phyloP scores from a whole-genome alignment of 1,140 invertebrate genomes.

The Zaprionus capensis region DNA sequence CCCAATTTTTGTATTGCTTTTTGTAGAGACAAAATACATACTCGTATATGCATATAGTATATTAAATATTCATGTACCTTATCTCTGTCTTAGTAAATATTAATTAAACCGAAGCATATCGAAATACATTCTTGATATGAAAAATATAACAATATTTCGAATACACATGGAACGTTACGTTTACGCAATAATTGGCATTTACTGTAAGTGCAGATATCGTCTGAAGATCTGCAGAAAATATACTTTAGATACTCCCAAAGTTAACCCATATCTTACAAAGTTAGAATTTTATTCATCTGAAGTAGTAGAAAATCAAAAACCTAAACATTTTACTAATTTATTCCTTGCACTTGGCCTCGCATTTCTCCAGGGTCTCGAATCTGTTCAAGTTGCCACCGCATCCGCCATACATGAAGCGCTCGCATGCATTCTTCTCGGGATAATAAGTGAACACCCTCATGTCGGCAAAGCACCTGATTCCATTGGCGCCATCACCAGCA shows the following conservation, averaged over 20 bases:
- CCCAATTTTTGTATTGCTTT: neutral
- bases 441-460: constrained; percentile 92
- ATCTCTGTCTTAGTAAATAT: neutral
- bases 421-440: constrained; percentile 88
- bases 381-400: constrained; percentile 95
- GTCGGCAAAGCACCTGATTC: constrained; percentile 56
- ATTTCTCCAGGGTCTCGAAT: constrained; percentile 85
- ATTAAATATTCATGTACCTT: neutral
- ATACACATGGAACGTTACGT: too few relatives aligned
- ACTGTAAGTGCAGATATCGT: neutral
- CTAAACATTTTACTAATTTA: too few relatives aligned
- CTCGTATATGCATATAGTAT: neutral
- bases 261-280: neutral
- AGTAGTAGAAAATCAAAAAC: too few relatives aligned
- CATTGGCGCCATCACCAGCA: constrained; percentile 52
- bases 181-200: neutral
- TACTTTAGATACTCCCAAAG: neutral
- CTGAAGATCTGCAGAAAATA: neutral
- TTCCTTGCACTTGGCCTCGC: constrained; percentile 57
- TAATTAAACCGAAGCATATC: neutral
- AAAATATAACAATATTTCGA: too few relatives aligned
- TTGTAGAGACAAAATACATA: neutral
- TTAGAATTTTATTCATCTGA: constrained; percentile 17
- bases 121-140: too few relatives aligned
- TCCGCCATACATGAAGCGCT: constrained; percentile 91